phyloP scores from a whole-genome alignment of 2,113 vertebrate species.

The Pomatostomus ruficeps region DNA sequence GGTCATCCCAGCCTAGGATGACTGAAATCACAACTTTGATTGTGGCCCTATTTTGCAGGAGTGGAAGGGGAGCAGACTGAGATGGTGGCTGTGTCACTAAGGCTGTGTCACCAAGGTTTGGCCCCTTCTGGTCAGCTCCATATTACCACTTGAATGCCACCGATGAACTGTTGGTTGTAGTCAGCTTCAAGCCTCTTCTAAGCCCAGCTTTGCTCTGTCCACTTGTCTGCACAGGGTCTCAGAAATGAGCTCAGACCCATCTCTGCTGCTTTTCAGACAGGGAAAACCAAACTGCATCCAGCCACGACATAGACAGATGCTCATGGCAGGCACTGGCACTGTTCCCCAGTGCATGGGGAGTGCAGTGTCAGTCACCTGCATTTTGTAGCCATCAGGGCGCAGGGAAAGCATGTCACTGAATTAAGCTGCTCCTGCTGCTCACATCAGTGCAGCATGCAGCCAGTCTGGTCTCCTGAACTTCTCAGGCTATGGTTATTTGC shows the following conservation, averaged over 20 bases:
- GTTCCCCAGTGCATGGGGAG: not conserved
- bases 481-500: not conserved
- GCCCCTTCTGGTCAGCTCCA: not conserved
- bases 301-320: not conserved
- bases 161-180: not conserved
- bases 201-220: not conserved
- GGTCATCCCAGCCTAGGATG: not conserved
- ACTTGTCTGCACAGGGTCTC: not conserved
- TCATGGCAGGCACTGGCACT: not conserved
- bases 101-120: not conserved
- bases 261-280: not conserved
- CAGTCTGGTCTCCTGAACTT: not conserved
- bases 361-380: not conserved
- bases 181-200: not conserved
- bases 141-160: not conserved
- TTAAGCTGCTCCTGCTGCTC: not conserved
- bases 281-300: not conserved
- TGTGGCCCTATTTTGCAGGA: not conserved
- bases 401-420: not conserved
- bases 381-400: not conserved
- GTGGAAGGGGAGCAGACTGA: not conserved
- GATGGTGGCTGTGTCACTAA: not conserved
- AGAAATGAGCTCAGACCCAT: not conserved
- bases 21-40: no score
- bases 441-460: accelerated